Conservation (phyloP, 2,113 vertebrate species). For the Sclerurus mexicanus region DNA sequence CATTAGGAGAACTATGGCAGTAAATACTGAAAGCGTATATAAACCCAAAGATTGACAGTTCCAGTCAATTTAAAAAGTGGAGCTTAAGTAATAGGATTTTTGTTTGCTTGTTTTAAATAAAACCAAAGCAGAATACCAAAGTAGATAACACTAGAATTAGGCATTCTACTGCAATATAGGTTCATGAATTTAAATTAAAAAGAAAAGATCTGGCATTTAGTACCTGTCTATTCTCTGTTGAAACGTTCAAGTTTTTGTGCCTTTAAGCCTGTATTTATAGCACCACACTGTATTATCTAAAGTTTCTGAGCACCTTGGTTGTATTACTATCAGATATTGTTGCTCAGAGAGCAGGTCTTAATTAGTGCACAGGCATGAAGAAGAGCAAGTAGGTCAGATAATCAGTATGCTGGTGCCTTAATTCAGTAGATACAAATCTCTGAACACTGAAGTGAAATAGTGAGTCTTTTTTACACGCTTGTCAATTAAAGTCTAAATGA, state of each 20-base stretch:
- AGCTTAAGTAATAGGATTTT: background rate
- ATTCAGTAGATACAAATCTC: background rate
- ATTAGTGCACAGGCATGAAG: background rate
- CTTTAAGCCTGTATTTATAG: constrained; percentile 4
- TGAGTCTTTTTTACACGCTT: background rate
- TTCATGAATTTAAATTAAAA: constrained; percentile 20
- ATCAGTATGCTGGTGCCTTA: background rate
- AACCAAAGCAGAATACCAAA: background rate
- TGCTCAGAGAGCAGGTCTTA: background rate
- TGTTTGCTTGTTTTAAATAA: constrained; percentile 2
- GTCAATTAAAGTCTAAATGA: background rate
- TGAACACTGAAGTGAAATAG: background rate
- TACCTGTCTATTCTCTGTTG: background rate
- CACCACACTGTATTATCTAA: background rate
- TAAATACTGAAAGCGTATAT: background rate
- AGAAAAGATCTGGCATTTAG: background rate
- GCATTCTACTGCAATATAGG: background rate
- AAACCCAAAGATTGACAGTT: background rate
- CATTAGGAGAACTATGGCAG: background rate
- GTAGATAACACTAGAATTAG: background rate
- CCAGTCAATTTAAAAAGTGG: background rate
- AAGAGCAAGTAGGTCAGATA: background rate
- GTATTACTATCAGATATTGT: background rate
- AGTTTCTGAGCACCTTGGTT: background rate
- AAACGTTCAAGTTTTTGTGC: background rate